phyloP scores from a whole-genome alignment of 2,797 vertebrate species.

The Sternotherus odoratus region DNA sequence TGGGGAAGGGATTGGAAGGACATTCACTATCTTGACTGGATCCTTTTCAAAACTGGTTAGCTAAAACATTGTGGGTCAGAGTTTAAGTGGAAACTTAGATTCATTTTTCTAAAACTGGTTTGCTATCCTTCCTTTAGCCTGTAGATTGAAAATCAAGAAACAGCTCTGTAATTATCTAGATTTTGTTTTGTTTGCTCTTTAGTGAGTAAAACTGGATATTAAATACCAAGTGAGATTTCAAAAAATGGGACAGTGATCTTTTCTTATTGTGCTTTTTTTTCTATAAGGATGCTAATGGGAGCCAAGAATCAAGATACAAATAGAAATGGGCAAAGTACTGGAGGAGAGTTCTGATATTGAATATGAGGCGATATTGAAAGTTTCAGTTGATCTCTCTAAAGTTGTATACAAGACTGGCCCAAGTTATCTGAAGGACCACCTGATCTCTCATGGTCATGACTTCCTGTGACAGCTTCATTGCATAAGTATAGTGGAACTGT shows the following conservation, averaged over 20 bases:
- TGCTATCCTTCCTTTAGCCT: neutral
- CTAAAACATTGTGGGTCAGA: neutral
- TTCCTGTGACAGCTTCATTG: neutral
- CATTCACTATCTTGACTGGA: neutral
- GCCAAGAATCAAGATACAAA: neutral
- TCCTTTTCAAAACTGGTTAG: neutral
- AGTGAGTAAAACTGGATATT: neutral
- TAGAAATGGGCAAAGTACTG: neutral
- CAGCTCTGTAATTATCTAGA: neutral
- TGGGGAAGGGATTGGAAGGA: neutral
- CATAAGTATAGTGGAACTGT: neutral
- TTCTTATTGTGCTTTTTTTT: neutral
- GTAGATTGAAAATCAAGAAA: neutral
- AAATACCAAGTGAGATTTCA: neutral
- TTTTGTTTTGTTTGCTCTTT: neutral
- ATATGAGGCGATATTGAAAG: no score
- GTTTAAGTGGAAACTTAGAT: neutral
- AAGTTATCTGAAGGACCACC: neutral
- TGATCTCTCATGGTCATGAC: neutral
- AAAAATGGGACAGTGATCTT: neutral
- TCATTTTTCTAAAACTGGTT: neutral
- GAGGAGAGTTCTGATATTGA: neutral
- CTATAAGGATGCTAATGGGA: neutral
- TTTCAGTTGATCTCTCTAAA: neutral
- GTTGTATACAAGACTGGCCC: neutral